Evolutionary conservation across 2,113 vertebrate genomes (phyloP).

Genomic region (Antigone vipio): DNA sequence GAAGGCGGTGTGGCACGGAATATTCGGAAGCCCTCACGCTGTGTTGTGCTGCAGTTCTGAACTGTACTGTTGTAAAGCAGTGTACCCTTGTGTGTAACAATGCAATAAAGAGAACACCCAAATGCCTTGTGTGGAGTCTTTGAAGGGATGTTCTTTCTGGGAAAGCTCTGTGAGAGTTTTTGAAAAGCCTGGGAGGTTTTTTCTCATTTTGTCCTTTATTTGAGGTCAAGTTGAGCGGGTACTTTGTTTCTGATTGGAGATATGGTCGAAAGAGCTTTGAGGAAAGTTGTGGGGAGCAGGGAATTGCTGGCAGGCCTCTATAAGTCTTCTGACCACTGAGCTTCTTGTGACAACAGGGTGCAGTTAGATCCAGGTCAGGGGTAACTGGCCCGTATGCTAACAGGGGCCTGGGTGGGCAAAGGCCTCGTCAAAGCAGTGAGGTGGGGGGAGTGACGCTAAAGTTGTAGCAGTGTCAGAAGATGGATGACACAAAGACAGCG

Average conservation of each 20-base stretch:
- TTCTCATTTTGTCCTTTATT: not conserved
- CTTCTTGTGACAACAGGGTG: not conserved
- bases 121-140: not conserved
- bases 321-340: not conserved
- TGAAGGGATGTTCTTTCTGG: not conserved
- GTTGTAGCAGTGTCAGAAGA: too few relatives aligned
- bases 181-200: fast-evolving
- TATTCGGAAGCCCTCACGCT: not conserved
- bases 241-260: not conserved
- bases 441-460: too few relatives aligned
- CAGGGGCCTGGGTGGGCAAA: not conserved
- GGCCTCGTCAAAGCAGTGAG: not conserved
- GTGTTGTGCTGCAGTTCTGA: not conserved
- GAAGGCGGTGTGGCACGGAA: fast-evolving
- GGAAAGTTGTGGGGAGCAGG: too few relatives aligned
- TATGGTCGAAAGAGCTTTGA: fast-evolving
- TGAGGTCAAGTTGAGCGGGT: not conserved
- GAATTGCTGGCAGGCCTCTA: fast-evolving
- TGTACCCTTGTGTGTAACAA: not conserved
- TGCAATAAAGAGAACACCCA: not conserved
- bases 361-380: fast-evolving
- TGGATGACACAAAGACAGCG: fast-evolving
- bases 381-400: fast-evolving
- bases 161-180: not conserved
- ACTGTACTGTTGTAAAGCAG: fast-evolving